Evolutionary conservation across 2,113 vertebrate species (phyloP).

Genomic region (Rafetus swinhoei): DNA sequence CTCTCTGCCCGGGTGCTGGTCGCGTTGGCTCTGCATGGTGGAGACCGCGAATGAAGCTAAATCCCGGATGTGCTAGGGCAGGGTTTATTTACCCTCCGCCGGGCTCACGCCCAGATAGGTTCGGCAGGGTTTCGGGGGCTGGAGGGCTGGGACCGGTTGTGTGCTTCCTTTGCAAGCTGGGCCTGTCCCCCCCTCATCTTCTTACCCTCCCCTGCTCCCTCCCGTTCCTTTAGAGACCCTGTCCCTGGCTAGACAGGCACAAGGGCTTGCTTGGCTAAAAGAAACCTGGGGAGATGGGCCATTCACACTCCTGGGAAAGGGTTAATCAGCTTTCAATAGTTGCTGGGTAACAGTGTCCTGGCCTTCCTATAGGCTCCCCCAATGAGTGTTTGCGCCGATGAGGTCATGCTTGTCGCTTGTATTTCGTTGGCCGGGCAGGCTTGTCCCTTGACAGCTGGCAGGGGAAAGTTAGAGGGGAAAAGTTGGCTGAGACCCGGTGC

Average conservation of each 20-base stretch:
- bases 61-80: neutral
- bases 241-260: neutral
- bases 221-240: neutral
- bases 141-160: neutral
- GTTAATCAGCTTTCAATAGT: neutral
- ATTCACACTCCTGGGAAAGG: neutral
- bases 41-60: neutral
- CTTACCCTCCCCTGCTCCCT: neutral
- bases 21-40: neutral
- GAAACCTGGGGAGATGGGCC: neutral
- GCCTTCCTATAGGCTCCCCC: neutral
- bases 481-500: neutral
- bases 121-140: neutral
- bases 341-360: conserved; percentile 2
- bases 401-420: neutral
- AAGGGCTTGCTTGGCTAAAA: neutral
- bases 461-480: neutral
- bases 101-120: fast-evolving
- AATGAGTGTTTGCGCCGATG: neutral
- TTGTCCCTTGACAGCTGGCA: neutral
- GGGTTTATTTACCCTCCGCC: fast-evolving
- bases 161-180: neutral
- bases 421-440: neutral
- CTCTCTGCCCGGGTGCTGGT: fast-evolving
- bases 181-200: neutral